These are phyloP conservation scores for Leptinotarsa peninsularis DNA, from an alignment of 2,888 invertebrate species.

Conservation along the genomic window DNA sequence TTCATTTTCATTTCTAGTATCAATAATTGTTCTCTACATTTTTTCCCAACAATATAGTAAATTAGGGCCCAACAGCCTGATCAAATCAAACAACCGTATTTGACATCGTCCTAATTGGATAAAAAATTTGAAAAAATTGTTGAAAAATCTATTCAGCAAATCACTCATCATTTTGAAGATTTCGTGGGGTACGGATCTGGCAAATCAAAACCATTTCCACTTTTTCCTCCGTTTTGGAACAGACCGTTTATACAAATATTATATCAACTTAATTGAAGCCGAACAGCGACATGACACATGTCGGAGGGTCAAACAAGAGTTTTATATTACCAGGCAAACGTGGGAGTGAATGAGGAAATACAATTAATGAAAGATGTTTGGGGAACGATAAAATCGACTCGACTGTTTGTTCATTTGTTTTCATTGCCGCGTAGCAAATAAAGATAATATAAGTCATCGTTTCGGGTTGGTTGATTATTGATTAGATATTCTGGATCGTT, in stretches of 20 bases:
- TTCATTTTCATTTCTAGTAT: too few relatives aligned
- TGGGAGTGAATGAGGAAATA: constrained; percentile 18
- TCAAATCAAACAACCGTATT: too few relatives aligned
- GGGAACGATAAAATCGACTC: constrained; percentile 14
- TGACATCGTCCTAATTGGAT: too few relatives aligned
- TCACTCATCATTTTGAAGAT: too few relatives aligned
- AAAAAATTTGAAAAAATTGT: not conserved
- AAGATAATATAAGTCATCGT: not conserved
- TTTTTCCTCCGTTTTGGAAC: constrained; percentile 19
- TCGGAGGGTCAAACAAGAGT: constrained; percentile 23
- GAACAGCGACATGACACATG: constrained; percentile 30
- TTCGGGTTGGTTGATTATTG: not conserved
- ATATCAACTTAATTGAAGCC: constrained; percentile 28
- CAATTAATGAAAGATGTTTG: constrained; percentile 18
- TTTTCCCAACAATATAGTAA: too few relatives aligned
- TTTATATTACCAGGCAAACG: constrained; percentile 25
- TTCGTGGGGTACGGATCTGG: not conserved
- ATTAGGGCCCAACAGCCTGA: too few relatives aligned
- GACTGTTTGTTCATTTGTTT: constrained; percentile 15
- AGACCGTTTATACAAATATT: constrained; percentile 30
- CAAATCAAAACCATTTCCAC: constrained; percentile 6
- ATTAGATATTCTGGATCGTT: not conserved
- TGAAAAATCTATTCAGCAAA: not conserved
- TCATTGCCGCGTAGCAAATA: not conserved
- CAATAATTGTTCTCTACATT: too few relatives aligned